Evolutionary conservation across 2,888 invertebrate species (phyloP).

Genomic region (Rhogogaster chlorosoma): DNA sequence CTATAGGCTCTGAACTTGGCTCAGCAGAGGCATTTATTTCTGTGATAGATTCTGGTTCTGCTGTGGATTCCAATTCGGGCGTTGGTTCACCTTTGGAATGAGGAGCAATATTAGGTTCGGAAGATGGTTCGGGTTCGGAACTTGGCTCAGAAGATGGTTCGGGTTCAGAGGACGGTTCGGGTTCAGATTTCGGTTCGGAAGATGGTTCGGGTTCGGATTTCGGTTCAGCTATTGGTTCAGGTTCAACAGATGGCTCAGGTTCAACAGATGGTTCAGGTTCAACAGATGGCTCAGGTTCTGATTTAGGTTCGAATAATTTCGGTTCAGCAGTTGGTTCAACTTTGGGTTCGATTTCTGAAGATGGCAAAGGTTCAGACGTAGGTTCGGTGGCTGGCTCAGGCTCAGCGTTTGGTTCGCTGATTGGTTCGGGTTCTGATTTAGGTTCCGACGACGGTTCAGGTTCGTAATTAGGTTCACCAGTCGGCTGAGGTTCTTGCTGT

Average conservation of each 20-base stretch:
- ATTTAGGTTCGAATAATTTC: slow-evolving; percentile 64
- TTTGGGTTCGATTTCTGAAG: slow-evolving; percentile 60
- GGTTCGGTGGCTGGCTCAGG: slow-evolving; percentile 63
- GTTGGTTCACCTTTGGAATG: slow-evolving; percentile 49
- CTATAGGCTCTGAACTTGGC: slow-evolving; percentile 53
- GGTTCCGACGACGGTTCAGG: slow-evolving; percentile 60
- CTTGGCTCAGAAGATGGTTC: slow-evolving; percentile 58
- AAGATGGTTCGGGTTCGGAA: slow-evolving; percentile 42
- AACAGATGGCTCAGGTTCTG: slow-evolving; percentile 61
- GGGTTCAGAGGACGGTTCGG: slow-evolving; percentile 56
- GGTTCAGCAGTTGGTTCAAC: slow-evolving; percentile 62
- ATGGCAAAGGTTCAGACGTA: slow-evolving; percentile 63
- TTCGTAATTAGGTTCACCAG: slow-evolving; percentile 62
- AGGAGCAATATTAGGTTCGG: slow-evolving; percentile 51
- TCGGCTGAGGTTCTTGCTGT: slow-evolving; percentile 52
- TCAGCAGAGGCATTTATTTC: slow-evolving; percentile 50
- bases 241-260: slow-evolving; percentile 59
- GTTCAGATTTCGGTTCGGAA: slow-evolving; percentile 61
- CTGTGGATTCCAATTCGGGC: slow-evolving; percentile 49
- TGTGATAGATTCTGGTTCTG: slow-evolving; percentile 56
- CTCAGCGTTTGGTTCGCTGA: slow-evolving; percentile 51
- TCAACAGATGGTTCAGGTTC: slow-evolving; percentile 56
- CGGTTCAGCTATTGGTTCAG: slow-evolving; percentile 63
- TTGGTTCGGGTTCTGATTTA: slow-evolving; percentile 57
- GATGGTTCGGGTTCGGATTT: slow-evolving; percentile 69